phyloP scores from a whole-genome alignment of 2,797 vertebrate species.

The Cichlasoma orientale region DNA sequence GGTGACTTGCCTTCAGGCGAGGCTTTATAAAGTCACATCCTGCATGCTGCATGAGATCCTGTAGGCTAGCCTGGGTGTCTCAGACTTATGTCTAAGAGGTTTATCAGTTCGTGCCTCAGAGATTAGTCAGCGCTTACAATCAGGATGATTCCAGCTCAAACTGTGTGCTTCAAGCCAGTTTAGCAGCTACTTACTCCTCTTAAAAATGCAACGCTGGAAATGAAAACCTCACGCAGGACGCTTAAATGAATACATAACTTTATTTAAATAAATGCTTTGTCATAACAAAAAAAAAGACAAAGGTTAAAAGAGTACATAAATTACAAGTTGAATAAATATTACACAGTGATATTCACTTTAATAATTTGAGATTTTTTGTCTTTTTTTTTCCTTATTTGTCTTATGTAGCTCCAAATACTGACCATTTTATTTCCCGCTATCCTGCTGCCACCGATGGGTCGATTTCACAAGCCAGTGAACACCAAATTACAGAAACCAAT shows the following conservation, averaged over 20 bases:
- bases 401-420: constrained; percentile 94
- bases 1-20: constrained; percentile 77
- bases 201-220: constrained; percentile 13
- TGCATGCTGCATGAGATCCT: constrained; percentile 68
- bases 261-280: constrained; percentile 99
- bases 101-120: constrained; percentile 68
- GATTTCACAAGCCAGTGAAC: constrained; percentile 86
- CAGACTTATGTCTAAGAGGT: constrained; percentile 72
- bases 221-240: constrained; percentile 33
- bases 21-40: constrained; percentile 78
- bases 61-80: constrained; percentile 62
- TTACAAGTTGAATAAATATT: constrained; percentile 99
- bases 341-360: constrained; percentile 99
- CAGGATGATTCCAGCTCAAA: constrained; percentile 56
- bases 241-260: constrained; percentile 99
- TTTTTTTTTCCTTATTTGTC: constrained; percentile 76
- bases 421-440: constrained; percentile 85
- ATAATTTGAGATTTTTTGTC: constrained; percentile 85
- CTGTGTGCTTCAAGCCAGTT: constrained; percentile 46
- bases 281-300: constrained; percentile 98
- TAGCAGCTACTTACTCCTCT: neutral
- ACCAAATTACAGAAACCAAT: constrained; percentile 87
- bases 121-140: constrained; percentile 66
- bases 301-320: constrained; percentile 99
- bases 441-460: constrained; percentile 81